phyloP scores from a whole-genome alignment of 2,888 invertebrate species.

The Syrista parreyssii region DNA sequence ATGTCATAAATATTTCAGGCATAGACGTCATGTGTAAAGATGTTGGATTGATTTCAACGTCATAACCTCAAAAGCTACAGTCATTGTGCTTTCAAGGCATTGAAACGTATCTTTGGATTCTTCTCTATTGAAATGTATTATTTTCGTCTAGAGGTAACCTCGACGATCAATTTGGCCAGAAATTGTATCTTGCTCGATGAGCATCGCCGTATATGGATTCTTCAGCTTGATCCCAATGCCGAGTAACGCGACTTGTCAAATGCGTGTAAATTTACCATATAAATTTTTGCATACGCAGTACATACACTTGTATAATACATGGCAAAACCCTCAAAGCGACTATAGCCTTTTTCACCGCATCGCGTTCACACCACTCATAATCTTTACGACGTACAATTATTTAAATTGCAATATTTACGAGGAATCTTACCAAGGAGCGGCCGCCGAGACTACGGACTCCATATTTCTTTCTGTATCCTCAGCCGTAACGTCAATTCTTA shows the following conservation, averaged over 20 bases:
- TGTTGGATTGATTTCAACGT: background rate
- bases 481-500: background rate
- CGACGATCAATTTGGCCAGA: background rate
- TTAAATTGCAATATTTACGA: constrained; percentile 49
- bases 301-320: background rate
- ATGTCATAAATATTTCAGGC: no score
- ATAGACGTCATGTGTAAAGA: no score
- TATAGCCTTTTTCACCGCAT: background rate
- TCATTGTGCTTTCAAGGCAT: background rate
- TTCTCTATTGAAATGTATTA: background rate
- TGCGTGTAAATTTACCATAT: constrained; percentile 46
- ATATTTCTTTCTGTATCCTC: background rate
- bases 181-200: background rate
- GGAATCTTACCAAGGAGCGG: constrained; percentile 29
- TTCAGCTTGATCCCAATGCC: background rate
- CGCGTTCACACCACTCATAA: background rate
- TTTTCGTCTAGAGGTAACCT: background rate
- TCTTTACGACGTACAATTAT: constrained; percentile 28
- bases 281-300: background rate
- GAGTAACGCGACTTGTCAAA: constrained; percentile 33
- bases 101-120: background rate
- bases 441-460: constrained; percentile 19
- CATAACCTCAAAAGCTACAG: background rate
- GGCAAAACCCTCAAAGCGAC: background rate
- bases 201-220: background rate